Percentiles rank a stretch among this genome's conserved stretches.
These are phyloP conservation scores for Urosaurus nigricauda DNA, from an alignment of 2,797 vertebrate species.

Conservation along the genomic window DNA sequence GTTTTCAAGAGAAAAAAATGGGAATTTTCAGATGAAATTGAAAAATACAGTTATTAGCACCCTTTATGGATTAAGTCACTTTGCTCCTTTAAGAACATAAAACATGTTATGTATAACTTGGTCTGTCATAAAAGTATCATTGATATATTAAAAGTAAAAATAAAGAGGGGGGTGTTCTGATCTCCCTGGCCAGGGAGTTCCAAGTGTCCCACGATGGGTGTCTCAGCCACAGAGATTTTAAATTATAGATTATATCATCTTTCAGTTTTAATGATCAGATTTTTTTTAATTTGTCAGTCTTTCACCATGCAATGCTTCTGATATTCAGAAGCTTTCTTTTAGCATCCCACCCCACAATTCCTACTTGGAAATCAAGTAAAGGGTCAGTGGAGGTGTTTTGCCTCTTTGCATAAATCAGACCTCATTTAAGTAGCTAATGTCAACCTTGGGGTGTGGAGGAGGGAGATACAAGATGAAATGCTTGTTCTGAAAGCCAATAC, in stretches of 20 bases:
- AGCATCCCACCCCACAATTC: conserved; percentile 10
- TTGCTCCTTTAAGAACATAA: too few relatives aligned
- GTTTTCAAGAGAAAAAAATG: too few relatives aligned
- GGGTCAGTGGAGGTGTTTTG: conserved; percentile 32
- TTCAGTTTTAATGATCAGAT: neutral
- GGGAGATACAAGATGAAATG: conserved; percentile 61
- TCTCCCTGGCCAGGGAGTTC: too few relatives aligned
- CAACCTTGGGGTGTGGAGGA: conserved; percentile 28
- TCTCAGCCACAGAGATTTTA: too few relatives aligned
- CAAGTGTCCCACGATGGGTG: too few relatives aligned
- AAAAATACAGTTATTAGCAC: too few relatives aligned
- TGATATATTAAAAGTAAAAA: too few relatives aligned
- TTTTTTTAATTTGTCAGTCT: neutral
- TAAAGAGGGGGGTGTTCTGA: too few relatives aligned
- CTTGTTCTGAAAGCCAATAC: conserved; percentile 58
- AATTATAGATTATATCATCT: neutral
- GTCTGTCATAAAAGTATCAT: too few relatives aligned
- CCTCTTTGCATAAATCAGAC: conserved; percentile 70
- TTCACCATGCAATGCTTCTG: neutral
- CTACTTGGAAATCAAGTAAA: conserved; percentile 26
- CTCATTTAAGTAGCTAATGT: conserved; percentile 60
- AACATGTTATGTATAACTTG: too few relatives aligned
- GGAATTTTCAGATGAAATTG: too few relatives aligned
- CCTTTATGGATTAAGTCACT: too few relatives aligned
- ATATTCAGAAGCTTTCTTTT: conserved; percentile 23